Percentiles rank a stretch among this genome's conserved stretches.
phyloP scores from a whole-genome alignment of 2,888 invertebrate species.

The Himalopsyche kuldschensis region DNA sequence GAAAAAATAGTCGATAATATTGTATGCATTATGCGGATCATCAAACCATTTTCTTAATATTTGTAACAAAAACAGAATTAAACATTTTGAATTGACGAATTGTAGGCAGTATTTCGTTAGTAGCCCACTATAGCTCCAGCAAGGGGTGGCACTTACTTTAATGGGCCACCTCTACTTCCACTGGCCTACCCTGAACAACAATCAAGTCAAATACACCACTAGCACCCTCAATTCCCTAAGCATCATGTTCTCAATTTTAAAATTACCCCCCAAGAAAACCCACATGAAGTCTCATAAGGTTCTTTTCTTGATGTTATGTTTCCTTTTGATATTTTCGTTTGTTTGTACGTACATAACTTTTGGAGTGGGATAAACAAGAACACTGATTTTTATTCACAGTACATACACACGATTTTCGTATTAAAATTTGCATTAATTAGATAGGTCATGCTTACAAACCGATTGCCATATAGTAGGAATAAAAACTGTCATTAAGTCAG shows the following conservation, averaged over 20 bases:
- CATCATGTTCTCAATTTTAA: background rate
- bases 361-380: no score
- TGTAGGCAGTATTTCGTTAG: background rate
- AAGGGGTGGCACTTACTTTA: background rate
- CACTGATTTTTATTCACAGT: no score
- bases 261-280: background rate
- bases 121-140: background rate
- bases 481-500: no score
- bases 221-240: background rate
- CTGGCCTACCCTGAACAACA: background rate
- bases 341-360: background rate
- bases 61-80: no score
- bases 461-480: no score
- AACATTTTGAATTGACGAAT: background rate
- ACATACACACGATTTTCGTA: no score
- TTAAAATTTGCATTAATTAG: no score
- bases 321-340: background rate
- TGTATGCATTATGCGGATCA: no score
- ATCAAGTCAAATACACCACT: background rate
- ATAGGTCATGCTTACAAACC: no score
- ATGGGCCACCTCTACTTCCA: background rate
- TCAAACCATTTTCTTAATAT: no score
- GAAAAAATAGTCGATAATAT: no score
- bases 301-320: background rate
- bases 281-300: background rate